Evolutionary conservation across 2,797 vertebrate genomes (phyloP), one percentile per base, ranked within the genome.

Genomic region (Petrocephalus sullivani): DNA sequence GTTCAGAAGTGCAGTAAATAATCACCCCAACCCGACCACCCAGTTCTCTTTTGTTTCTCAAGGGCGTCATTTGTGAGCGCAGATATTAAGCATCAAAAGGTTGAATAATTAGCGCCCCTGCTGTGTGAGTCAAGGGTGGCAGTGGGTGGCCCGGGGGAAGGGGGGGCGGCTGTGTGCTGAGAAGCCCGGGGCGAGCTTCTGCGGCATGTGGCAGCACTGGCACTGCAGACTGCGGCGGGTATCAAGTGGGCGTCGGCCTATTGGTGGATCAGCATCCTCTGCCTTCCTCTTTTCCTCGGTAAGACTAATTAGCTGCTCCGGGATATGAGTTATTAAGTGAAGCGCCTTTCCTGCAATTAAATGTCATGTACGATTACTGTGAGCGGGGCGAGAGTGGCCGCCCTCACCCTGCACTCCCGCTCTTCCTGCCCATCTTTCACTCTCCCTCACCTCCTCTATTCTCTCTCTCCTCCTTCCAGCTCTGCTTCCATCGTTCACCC

Each of bases 251-350:
- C 14, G 41, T 49, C 41, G 75, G 75, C 75, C 75, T 81, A 5
- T 81, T 81, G 75, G 37, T 49, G 75, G 75, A 49, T n/a, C 90
- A 87, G 90, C 46, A 91, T 91, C 88, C 92, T 87, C 5, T 3
- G 28, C 64, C 12, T 37, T 37, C 90, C 78, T 90, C 89, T 89
- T 90, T 91, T 90, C 83, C 90, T 90, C 90, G 85, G 85, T 23
- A 1, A 90, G 91, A 92, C 90, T 95, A 94, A 95, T 95, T 94
- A 93, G 91, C 92, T 92, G 93, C 93, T 94, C 0, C 84, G 92
- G 93, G 94, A 94, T 94, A 92, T 92, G 93, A 93, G 91, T 92
- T 92, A 95, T 96, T 95, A 94, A 95, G 94, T 92, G 91, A 89
- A 51, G 91, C 21, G 86, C 67, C 87, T 87, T 90, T 91, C 89